Base-by-base conservation (phyloP, 2,888 invertebrate genomes). In the Cryptocheilus praepositus region DNA sequence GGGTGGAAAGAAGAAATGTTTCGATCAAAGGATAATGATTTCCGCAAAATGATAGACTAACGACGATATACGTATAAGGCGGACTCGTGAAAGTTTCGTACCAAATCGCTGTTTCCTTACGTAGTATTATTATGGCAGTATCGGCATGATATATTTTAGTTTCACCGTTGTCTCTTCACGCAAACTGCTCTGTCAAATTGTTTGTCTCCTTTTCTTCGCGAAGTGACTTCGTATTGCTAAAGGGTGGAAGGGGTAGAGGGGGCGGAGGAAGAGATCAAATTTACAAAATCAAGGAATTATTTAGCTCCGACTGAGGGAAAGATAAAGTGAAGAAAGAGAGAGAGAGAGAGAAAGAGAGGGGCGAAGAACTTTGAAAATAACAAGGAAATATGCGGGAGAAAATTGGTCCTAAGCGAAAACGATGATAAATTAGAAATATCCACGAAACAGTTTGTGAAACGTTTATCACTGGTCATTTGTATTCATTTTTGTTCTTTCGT, bases 111-210 rank as follows among this genome's bases (percentile, higher is more conserved):
- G 70, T 18, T 49, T 75, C 54, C 81, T 83, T 83, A 83, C 71
- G 77, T 84, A 83, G 71, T 80, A 77, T 36, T 36, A 73, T 77
- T 79, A 85, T 87, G 86, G 85, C 86, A 87, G 86, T 86, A 84
- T 86, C 74, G 77, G 81, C 77, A 74, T 83, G 83, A 85, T 86
- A 86, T 83, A 80, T 69, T 74, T 45, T n/a, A 58, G 19, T 58
- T 25, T 43, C 43, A 19, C 43, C 21, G 56, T 8, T 28, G 16
- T 16, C 25, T 36, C 36, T 43, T 15, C 1, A 13, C 43, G 36
- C 21, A 15, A 18, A 44, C 44, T 5, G 36, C 36, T 3, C n/a
- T 13, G n/a, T 45, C 44, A 13, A 16, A 15, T 55, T 55, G 28
- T 55, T 36, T 16, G 13, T 53, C 36, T 49, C 16, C n/a, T 1